Base-by-base conservation (phyloP, 1,140 invertebrate species). In the Epicauta chinensis region DNA sequence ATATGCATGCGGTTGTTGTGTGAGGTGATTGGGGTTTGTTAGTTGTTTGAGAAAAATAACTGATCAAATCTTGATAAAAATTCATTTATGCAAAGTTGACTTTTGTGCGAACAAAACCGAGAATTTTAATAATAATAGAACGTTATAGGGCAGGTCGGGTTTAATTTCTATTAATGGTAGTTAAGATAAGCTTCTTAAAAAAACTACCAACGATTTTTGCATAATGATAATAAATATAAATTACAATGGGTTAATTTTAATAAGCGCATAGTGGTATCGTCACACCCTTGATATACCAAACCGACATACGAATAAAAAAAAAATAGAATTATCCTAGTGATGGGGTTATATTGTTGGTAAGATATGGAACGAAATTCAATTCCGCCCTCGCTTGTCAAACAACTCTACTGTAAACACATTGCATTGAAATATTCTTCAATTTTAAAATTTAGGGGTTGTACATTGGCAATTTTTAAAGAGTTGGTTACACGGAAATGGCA, bases 341-440 rank as follows among this genome's bases (percentile, higher is more conserved):
- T 58, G 55, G 58, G 60, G 58, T 60, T 51, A 55, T 34, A 34
- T 34, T 52, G 56, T 58, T 58, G 58, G 60, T 57, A 57, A 52
- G 54, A 58, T 54, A 60, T 58, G 51, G 44, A 55, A 58, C 53
- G 47, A 53, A 61, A 61, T 61, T 61, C 47, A 56, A 60, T 62
- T 60, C 61, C 58, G 51, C 56, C 58, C 55, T 51, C 53, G 51
- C 49, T 53, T 56, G 53, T 56, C 55, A 56, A 48, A 43, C 29
- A 53, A 56, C 38, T 62, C 61, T 56, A 56, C 49, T 62, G 61
- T 60, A 62, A 60, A 60, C 52, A 62, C 60, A 62, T 62, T 50
- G 55, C 58, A 62, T 62, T 60, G 58, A 62, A 62, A 56, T 58
- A 60, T 40, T 62, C 12, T 62, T 58, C 53, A 62, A 56, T 62